Evolutionary conservation across 2,888 invertebrate genomes (phyloP), one percentile per base, ranked within the genome.

Genomic region (Rambutsinella grinnellia): DNA sequence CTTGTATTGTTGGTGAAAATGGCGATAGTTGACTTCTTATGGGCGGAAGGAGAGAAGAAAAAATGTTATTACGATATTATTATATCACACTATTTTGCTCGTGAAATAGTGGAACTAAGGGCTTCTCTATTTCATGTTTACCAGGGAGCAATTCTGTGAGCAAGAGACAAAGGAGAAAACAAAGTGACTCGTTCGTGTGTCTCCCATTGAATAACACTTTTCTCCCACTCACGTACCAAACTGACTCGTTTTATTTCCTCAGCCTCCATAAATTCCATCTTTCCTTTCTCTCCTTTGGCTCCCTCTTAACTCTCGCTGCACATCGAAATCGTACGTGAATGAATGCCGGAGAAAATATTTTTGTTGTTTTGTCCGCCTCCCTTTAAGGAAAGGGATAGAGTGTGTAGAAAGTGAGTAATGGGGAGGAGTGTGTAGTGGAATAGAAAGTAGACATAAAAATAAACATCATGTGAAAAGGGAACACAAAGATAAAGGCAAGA

Each of bases 171-270:
- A 36, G 36, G 13, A n/a, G n/a, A 36, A 36, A 36, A 49, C 19
- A n/a, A 62, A 53, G 24, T 63, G 28, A 51, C 53, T 69, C 54
- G 53, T 44, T 60, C 49, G 62, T 76, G 62, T 76, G 57, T 57
- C 63, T 63, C 75, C 23, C 54, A 62, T 47, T 46, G 27, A 76
- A 63, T 36, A 76, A 47, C 75, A 61, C 56, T 58, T 36, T 74
- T 66, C 67, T 76, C 75, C 75, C 68, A 68, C 75, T 76, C 75
- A 76, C 75, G 75, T 76, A 76, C 75, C 57, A 69, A 68, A 76
- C 75, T 76, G 57, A 76, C 75, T 76, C 75, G 75, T 76, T 76
- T 76, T 76, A 76, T 76, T 76, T 76, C 75, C 36, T 58, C 49
- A 57, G 51, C 51, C 53, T 63, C 75, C 68, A 76, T 76, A 76